These are phyloP conservation scores for Schizopygopsis pylzovi DNA, from an alignment of 2,797 vertebrate genomes.

Conservation along the genomic window DNA sequence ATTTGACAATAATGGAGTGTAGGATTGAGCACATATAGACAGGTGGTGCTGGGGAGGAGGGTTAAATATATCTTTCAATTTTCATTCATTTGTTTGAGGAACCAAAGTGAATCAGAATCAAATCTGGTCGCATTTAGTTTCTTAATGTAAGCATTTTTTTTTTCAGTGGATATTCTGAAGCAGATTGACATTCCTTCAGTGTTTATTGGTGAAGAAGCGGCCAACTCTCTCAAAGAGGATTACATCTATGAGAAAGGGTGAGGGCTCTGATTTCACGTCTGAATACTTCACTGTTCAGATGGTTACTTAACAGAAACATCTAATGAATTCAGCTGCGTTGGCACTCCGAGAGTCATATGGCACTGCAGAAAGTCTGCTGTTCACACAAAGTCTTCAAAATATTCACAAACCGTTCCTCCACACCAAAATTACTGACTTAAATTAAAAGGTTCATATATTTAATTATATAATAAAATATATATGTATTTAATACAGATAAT, in stretches of 20 bases:
- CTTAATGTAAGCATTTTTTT: background rate
- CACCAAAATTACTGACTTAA: background rate
- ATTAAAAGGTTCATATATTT: background rate
- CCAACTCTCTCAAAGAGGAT: conserved; percentile 89
- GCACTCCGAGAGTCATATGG: background rate
- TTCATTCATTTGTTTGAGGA: background rate
- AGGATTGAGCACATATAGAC: background rate
- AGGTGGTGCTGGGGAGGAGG: conserved; percentile 16
- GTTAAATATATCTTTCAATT: too few species aligned
- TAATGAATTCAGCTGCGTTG: background rate
- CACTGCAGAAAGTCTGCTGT: background rate
- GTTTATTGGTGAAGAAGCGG: conserved; percentile 92
- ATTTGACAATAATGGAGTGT: background rate
- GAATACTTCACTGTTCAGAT: conserved; percentile 22
- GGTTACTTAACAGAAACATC: conserved; percentile 6
- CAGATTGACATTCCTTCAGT: conserved; percentile 98
- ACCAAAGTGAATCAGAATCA: background rate
- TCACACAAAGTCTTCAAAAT: background rate
- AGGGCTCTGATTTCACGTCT: conserved; percentile 62
- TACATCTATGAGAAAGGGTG: conserved; percentile 94
- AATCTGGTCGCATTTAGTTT: background rate
- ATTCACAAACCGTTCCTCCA: too few species aligned
- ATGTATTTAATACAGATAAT: background rate
- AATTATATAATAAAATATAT: background rate
- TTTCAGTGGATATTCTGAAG: conserved; percentile 90